These are phyloP conservation scores for Drosophila burlai DNA, from an alignment of 1,140 invertebrate species.

Conservation along the genomic window DNA sequence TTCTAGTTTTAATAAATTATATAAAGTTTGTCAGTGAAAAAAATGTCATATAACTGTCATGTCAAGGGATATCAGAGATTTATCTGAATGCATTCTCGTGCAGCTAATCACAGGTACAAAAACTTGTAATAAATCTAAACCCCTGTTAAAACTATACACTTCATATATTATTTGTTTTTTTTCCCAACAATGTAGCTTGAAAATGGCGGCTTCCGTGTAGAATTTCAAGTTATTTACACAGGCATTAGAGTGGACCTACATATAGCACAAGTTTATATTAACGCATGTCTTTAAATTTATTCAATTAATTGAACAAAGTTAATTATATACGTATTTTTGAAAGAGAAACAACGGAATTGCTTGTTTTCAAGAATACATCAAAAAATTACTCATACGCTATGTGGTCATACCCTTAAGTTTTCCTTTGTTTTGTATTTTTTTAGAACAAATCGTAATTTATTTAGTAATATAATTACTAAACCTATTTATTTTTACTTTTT, in stretches of 20 bases:
- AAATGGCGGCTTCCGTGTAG: conserved; percentile 4
- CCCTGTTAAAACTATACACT: neutral
- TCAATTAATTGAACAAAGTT: neutral
- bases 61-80: neutral
- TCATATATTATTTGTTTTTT: conserved; percentile 3
- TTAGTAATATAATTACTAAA: neutral
- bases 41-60: neutral
- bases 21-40: neutral
- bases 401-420: neutral
- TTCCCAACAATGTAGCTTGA: conserved; percentile 10
- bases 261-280: neutral
- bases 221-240: neutral
- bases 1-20: neutral
- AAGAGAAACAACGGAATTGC: neutral
- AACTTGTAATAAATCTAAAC: neutral
- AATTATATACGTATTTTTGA: neutral
- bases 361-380: neutral
- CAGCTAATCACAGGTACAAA: neutral
- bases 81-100: neutral
- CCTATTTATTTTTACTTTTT: neutral
- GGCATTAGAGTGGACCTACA: conserved; percentile 16
- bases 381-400: conserved; percentile 2
- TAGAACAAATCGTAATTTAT: neutral
- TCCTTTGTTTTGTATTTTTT: neutral
- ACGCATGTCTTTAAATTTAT: no score